phyloP scores from a whole-genome alignment of 2,113 vertebrate species.

The Grammomys surdaster region DNA sequence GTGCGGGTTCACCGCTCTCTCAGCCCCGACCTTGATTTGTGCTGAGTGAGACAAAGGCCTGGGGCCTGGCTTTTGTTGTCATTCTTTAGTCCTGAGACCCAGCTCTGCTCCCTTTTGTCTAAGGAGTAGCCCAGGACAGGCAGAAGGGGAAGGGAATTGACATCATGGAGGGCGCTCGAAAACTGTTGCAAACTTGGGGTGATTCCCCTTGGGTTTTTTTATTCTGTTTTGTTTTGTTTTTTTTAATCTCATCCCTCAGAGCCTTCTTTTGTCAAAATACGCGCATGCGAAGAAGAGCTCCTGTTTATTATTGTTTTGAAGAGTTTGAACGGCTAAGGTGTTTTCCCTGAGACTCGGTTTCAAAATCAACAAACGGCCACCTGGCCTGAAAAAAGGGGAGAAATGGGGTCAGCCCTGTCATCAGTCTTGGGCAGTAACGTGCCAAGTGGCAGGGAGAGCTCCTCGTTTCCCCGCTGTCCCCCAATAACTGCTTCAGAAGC shows the following conservation, averaged over 20 bases:
- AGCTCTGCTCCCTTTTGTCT: neutral
- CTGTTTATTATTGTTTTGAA: constrained; percentile 60
- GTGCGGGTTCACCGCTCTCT: neutral
- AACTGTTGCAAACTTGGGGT: neutral
- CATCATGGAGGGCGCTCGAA: neutral
- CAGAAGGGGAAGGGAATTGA: neutral
- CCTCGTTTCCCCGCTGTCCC: neutral
- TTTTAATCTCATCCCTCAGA: neutral
- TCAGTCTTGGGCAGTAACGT: neutral
- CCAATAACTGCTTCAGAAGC: neutral
- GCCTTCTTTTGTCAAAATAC: constrained; percentile 44
- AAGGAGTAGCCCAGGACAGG: neutral
- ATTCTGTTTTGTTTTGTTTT: neutral
- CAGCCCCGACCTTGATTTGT: neutral
- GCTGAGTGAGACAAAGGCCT: neutral
- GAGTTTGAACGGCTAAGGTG: constrained; percentile 18
- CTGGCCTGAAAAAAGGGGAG: constrained; percentile 43
- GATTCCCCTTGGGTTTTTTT: neutral
- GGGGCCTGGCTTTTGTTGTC: neutral
- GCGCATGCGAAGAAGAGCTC: neutral
- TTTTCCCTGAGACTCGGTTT: constrained; percentile 62
- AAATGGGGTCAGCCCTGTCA: constrained; percentile 41
- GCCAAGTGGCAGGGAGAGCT: neutral
- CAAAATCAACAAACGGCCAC: constrained; percentile 73
- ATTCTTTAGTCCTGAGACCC: neutral